Conservation (phyloP, 2,113 vertebrate genomes). For the Sinocyclocheilus anophthalmus region DNA sequence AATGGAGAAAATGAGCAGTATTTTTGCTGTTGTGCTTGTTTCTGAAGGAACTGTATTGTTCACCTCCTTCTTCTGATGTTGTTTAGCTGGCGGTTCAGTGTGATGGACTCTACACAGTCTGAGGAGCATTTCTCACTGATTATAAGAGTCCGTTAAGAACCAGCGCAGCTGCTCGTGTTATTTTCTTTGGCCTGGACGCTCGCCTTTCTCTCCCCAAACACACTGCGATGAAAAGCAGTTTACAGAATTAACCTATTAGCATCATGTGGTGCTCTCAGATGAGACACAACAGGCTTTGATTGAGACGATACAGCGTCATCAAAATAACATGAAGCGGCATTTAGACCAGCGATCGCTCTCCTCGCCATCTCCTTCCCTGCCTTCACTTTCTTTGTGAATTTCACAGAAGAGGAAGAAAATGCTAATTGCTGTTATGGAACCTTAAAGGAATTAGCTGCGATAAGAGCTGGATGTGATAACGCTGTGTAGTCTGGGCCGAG, state of each 20-base stretch:
- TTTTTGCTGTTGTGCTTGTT: too few relatives aligned
- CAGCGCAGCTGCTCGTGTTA: not conserved
- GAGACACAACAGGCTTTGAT: slow-evolving; percentile 51
- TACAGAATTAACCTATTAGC: not conserved
- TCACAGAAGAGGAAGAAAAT: slow-evolving; percentile 59
- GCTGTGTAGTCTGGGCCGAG: slow-evolving; percentile 58
- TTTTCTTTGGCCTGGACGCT: not conserved
- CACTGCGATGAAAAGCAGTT: not conserved
- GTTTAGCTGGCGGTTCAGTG: not conserved
- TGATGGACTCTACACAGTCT: not conserved
- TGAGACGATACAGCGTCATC: slow-evolving; percentile 49
- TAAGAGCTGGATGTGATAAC: slow-evolving; percentile 64
- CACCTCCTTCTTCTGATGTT: not conserved
- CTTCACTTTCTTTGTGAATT: slow-evolving; percentile 59
- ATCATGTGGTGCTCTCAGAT: slow-evolving; percentile 3
- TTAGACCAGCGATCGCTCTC: slow-evolving; percentile 47
- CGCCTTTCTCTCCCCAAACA: not conserved
- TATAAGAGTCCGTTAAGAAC: not conserved
- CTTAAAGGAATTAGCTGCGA: slow-evolving; percentile 61
- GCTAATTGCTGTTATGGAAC: slow-evolving; percentile 62
- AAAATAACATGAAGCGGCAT: slow-evolving; percentile 36
- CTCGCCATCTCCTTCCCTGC: slow-evolving; percentile 53
- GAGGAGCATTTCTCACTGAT: not conserved
- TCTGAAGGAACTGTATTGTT: not conserved
- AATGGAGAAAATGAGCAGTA: too few relatives aligned